Evolutionary conservation across 1,140 invertebrate genomes (phyloP), one percentile per base, ranked within the genome.

Genomic region (silkworm (Bombyx mori)): DNA sequence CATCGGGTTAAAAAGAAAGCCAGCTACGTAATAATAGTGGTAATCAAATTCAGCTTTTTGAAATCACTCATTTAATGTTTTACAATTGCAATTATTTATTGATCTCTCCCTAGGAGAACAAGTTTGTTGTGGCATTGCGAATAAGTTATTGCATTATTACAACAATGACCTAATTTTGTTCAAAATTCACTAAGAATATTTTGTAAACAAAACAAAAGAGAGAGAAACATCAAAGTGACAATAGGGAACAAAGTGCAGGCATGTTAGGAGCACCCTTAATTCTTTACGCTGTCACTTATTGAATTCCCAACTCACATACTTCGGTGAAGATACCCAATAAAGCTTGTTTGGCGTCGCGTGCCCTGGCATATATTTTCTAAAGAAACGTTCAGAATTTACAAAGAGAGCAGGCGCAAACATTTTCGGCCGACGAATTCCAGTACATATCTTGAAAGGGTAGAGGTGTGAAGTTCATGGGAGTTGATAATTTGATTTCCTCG

Each of bases 401-500:
- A 85, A 79, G 66, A 77, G 69, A 48, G 62, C 57, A 73, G 56
- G 66, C 42, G 71, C 62, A 49, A 68, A 56, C 68, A 64, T 75
- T 73, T 75, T 72, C 62, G 64, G 68, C 60, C 64, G 69, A 72
- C 69, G 66, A 75, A 76, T 80, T 77, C 73, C 73, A 51, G 73
- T 71, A 18, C 12, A 18, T 18, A 71, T 76, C 68, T 70, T 68
- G 61, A 68, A 66, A 59, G 59, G 63, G 57, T 49, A 77, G 26
- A 35, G 74, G 77, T 77, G 75, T 69, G 63, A 81, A 77, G 68
- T 74, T 75, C 57, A 73, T 75, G 62, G 69, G 72, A 82, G 79
- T 79, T 79, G 75, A 78, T 84, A 83, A 84, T 86, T 86, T 82
- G 78, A 86, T 86, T 86, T 80, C 71, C 74, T 73, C 74, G 71